Evolutionary conservation across 2,888 invertebrate genomes (phyloP), one percentile per base, ranked within the genome.

Genomic region (Hyles lineata): DNA sequence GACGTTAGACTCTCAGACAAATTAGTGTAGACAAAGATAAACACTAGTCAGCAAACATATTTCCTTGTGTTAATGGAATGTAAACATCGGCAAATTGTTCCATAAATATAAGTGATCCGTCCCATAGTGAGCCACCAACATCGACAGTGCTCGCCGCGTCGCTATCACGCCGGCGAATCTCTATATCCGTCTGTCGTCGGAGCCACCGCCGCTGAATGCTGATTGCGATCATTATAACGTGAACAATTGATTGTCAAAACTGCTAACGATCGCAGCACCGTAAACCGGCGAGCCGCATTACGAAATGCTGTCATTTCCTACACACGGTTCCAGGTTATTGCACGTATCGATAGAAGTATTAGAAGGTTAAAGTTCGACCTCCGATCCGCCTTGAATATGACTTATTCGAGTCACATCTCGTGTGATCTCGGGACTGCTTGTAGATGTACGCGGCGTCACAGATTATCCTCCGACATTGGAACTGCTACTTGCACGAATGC

Each of bases 401-500:
- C 72, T 74, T 84, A 89, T 89, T 87, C 87, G 77, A 79, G 82
- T 77, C 86, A 85, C 86, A 86, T 78, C 79, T 79, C 76, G 78
- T 78, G 80, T 78, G 78, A 78, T 78, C 82, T 76, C 74, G 77
- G 80, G 77, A 81, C 76, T 76, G 73, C 74, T 78, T 77, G 76
- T 76, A 76, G 79, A 87, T 86, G 87, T 86, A 82, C 76, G 79
- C 83, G 84, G 85, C 89, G 87, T 88, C 83, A 83, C 83, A 84
- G 87, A 88, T 87, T 86, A 87, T 85, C 83, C 82, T 80, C 75
- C 80, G 90, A 85, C 92, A 90, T 91, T 91, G 92, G 55, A 89
- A 73, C 79, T 79, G 74, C 78, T 78, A 82, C 83, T 84, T 80
- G 76, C 79, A 77, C 83, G 90, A 87, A 90, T 90, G 85, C 82